These are phyloP conservation scores for Drosophila suzukii DNA, from an alignment of 1,140 invertebrate genomes.

Conservation along the genomic window DNA sequence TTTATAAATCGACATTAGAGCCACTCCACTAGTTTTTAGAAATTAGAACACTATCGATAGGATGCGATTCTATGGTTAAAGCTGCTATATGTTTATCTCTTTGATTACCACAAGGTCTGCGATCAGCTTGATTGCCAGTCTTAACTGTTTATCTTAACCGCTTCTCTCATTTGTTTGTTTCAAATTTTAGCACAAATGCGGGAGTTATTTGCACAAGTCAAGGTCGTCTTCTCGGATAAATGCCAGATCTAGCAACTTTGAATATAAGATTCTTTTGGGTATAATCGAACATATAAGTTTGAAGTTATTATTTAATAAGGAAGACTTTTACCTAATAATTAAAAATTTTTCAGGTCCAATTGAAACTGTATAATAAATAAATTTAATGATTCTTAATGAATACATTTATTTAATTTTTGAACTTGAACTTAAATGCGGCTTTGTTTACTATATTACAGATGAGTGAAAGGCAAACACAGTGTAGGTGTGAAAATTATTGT, in stretches of 20 bases:
- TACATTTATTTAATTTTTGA: not conserved
- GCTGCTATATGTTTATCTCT: conserved; percentile 10
- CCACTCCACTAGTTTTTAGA: conserved; percentile 22
- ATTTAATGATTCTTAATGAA: no score
- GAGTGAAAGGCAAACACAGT: not conserved
- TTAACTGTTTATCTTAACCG: conserved; percentile 35
- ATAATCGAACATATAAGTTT: conserved; percentile 1
- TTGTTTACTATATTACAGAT: not conserved
- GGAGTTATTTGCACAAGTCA: conserved; percentile 45
- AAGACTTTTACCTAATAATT: not conserved
- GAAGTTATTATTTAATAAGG: not conserved
- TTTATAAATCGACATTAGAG: not conserved
- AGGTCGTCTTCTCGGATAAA: conserved; percentile 44
- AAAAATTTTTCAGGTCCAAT: not conserved
- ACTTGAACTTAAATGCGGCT: not conserved
- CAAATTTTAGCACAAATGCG: conserved; percentile 57
- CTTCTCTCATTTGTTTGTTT: conserved; percentile 45
- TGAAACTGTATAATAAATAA: not conserved
- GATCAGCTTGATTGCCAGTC: conserved; percentile 26
- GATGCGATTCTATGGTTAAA: conserved; percentile 12
- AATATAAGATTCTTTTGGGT: conserved; percentile 7
- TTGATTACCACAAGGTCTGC: conserved; percentile 45
- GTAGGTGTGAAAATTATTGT: conserved; percentile 1
- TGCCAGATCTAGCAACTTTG: conserved; percentile 37
- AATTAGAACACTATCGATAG: conserved; percentile 52